Percentiles rank a stretch among this genome's conserved stretches.
Evolutionary conservation across 2,888 invertebrate genomes (phyloP).

Genomic region (Gastrophysa polygoni): DNA sequence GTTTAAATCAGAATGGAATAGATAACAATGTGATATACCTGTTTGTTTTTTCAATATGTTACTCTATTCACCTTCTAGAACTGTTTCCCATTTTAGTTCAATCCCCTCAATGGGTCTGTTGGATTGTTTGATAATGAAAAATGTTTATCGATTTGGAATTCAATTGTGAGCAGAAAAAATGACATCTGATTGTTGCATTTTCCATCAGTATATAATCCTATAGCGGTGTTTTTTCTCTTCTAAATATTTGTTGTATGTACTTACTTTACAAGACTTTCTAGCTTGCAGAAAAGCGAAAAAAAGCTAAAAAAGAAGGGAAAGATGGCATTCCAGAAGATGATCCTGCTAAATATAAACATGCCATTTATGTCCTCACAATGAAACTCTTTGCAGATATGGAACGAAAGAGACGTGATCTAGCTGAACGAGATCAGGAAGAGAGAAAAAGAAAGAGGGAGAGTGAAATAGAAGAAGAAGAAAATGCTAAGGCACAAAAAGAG

Average conservation of each 20-base stretch:
- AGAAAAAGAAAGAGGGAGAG: constrained; percentile 92
- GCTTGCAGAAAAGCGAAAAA: constrained; percentile 93
- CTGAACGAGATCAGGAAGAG: constrained; percentile 90
- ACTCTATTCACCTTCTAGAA: too few species aligned
- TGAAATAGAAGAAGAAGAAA: constrained; percentile 92
- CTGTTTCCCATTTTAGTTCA: too few species aligned
- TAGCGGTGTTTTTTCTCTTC: constrained; percentile 9
- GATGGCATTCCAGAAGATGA: constrained; percentile 87
- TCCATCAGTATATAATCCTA: not conserved
- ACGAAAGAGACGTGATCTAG: constrained; percentile 84
- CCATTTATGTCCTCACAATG: constrained; percentile 98
- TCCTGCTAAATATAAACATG: constrained; percentile 84
- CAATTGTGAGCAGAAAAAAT: not conserved
- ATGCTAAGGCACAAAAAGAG: constrained; percentile 87
- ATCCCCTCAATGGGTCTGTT: too few species aligned
- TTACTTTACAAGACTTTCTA: constrained; percentile 54
- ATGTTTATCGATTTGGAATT: too few species aligned
- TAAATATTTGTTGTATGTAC: constrained; percentile 9
- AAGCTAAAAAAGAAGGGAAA: constrained; percentile 90
- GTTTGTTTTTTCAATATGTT: too few species aligned
- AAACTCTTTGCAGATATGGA: constrained; percentile 96
- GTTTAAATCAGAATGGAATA: too few species aligned
- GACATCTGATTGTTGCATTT: not conserved
- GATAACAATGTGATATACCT: too few species aligned
- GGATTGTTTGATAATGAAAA: too few species aligned